These are phyloP conservation scores for Aphis craccivora DNA, from an alignment of 1,140 invertebrate genomes.

Conservation along the genomic window DNA sequence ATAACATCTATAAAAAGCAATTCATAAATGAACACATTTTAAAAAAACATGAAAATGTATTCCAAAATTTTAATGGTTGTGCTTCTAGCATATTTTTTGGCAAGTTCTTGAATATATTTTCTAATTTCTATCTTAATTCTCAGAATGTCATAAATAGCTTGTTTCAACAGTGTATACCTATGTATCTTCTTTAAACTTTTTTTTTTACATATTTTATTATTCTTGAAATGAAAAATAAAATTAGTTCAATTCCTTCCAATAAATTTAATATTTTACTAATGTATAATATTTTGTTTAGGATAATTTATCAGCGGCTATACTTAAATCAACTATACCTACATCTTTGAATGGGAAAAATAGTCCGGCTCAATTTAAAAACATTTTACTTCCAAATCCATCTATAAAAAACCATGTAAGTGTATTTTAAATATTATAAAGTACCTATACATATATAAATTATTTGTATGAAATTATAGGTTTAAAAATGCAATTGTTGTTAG, in stretches of 20 bases:
- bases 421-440: background rate
- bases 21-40: background rate
- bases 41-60: constrained; percentile 8
- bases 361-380: background rate
- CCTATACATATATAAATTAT: background rate
- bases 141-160: background rate
- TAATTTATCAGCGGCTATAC: background rate
- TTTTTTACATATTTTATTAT: background rate
- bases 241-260: background rate
- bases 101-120: background rate
- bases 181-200: background rate
- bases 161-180: background rate
- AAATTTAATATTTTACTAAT: background rate
- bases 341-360: background rate
- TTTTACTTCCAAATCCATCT: background rate
- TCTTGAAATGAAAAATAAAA: background rate
- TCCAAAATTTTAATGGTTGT: background rate
- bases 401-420: background rate
- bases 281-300: background rate
- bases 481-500: background rate
- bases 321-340: background rate
- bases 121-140: background rate
- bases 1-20: constrained; percentile 18
- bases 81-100: background rate
- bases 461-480: background rate